Evolutionary conservation across 1,140 invertebrate genomes (phyloP), one percentile per base, ranked within the genome.

Genomic region (Zaprionus ornatus): DNA sequence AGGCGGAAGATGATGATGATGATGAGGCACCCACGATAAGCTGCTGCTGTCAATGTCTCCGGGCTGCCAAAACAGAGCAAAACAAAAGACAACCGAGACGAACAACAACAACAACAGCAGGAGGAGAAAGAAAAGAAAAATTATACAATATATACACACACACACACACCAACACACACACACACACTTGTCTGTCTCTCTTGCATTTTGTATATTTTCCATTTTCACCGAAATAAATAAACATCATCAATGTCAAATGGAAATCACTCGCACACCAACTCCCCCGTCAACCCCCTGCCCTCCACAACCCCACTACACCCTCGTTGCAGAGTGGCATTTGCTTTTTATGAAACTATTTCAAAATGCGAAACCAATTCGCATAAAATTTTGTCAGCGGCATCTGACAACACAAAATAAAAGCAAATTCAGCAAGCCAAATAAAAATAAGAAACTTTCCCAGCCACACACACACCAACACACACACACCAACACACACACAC

Each of bases 281-380:
- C 57, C 63, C 52, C 42, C 25, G 27, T 10, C 6, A 6, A n/a
- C 7, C 27, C 4, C 19, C 13, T 2, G 7, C 15, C 17, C 21
- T 3, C 19, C 21, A n/a, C n/a, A n/a, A n/a, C 9, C 62, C 21
- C 35, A 12, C 29, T 4, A 6, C 25, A 62, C 25, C 45, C 35
- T 9, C 61, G 10, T 29, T 23, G 52, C 9, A 13, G 56, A 75
- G 42, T 65, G 81, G 79, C 67, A 80, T 88, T 87, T 87, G 70
- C 85, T 88, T 88, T 88, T 88, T 88, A 88, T 88, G 84, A 88
- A 88, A 88, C 84, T 88, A 88, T 88, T 88, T 88, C 85, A 88
- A 88, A 88, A 88, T 90, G 84, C 80, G 66, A 88, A 90, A 90
- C 81, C 74, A 81, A 90, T 88, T 88, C 84, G 84, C 84, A 88